Base-by-base conservation (phyloP, 2,888 invertebrate species). In the Busseola fusca region DNA sequence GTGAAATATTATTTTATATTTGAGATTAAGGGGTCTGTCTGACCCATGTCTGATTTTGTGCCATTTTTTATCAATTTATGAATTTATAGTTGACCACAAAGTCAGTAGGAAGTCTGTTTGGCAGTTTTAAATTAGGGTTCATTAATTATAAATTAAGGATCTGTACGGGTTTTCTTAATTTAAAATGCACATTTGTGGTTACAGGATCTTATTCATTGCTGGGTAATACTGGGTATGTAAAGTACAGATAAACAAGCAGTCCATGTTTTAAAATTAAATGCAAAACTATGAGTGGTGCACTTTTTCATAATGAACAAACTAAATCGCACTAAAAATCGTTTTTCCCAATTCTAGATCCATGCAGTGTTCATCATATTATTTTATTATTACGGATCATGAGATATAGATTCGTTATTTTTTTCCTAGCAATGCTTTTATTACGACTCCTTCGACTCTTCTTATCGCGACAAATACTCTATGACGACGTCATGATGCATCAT, bases 11-110 rank as follows among this genome's bases (percentile, higher is more conserved):
- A 42, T 74, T 72, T 57, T 65, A 78, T 60, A 80, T 79, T 84
- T 85, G 88, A 88, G 87, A 88, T 87, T 88, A 75, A 78, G 71
- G 80, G 84, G 71, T 78, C 68, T 74, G 63, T 66, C 34, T 68
- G 72, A 79, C 82, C 85, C 81, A 84, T 86, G 88, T 87, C 87
- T 88, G 87, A 87, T 85, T 67, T 74, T 78, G 88, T 88, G 87
- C 87, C 87, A 87, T 87, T 84, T 81, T 82, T 81, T 72, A 73
- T 67, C 75, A 77, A 70, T 64, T 71, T 48, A 69, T 80, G 58
- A 70, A 73, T 80, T 78, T 82, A 64, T 83, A 74, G 70, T 83
- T 71, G 63, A 71, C 74, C 80, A 71, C 71, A 69, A 80, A 70
- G 80, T 74, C 67, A 73, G 80, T 77, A 65, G 57, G 34, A 65